These are phyloP conservation scores for Torymus tubicola DNA, from an alignment of 2,888 invertebrate genomes.

Conservation along the genomic window DNA sequence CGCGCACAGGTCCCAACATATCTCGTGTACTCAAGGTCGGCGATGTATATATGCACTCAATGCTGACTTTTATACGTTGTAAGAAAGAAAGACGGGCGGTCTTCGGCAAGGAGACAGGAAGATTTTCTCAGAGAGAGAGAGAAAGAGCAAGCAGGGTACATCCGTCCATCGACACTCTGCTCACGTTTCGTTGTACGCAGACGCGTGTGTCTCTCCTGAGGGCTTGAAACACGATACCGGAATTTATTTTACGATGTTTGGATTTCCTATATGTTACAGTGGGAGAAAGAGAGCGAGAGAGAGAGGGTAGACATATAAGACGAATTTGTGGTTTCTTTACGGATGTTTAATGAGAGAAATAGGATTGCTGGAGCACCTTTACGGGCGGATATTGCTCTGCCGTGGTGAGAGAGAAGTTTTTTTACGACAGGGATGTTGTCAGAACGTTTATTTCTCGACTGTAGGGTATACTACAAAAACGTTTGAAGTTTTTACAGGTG, in stretches of 20 bases:
- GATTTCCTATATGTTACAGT: conserved; percentile 9
- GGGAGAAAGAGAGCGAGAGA: conserved; percentile 21
- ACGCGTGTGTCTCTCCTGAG: conserved; percentile 22
- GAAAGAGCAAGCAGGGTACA: neutral
- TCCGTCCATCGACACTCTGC: conserved; percentile 50
- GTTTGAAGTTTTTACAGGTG: no score
- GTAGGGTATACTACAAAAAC: no score
- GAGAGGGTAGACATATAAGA: neutral
- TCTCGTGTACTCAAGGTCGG: conserved; percentile 65
- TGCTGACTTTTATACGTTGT: conserved; percentile 27
- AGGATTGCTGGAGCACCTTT: neutral
- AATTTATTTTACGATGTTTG: conserved; percentile 51
- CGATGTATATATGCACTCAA: conserved; percentile 20
- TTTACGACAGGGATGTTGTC: no score
- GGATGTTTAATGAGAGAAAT: conserved; percentile 9
- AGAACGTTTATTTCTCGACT: no score
- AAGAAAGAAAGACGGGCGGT: neutral
- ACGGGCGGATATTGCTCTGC: neutral
- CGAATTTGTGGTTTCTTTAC: conserved; percentile 45
- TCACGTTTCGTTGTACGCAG: conserved; percentile 54
- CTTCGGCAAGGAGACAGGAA: neutral
- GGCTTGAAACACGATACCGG: conserved; percentile 45
- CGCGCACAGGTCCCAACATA: conserved; percentile 18
- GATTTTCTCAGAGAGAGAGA: conserved; percentile 36
- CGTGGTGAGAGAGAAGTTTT: no score